Evolutionary conservation across 92 coral and sea anemone genomes (phyloP).

Genomic region (Bergia puertoricense): DNA sequence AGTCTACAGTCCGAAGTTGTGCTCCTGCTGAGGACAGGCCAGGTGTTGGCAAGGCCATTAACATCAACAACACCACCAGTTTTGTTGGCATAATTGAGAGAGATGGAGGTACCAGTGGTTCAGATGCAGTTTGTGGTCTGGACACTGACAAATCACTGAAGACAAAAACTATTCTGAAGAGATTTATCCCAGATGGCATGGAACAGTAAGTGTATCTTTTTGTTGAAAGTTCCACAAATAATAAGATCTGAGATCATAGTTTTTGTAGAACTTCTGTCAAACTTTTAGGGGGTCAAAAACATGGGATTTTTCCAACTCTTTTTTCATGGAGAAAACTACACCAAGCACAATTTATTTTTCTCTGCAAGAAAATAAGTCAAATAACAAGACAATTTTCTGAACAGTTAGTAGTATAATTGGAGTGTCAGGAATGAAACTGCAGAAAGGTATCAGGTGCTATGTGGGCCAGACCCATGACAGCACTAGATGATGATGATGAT

Average conservation of each 20-base stretch:
- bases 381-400: no score
- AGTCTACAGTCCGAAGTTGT: neutral
- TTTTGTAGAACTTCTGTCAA: no score
- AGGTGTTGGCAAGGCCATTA: neutral
- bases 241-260: neutral
- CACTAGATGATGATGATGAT: no score
- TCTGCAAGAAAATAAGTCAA: no score
- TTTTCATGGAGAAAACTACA: no score
- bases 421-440: no score
- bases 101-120: slow-evolving; percentile 1
- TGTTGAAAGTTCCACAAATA: neutral
- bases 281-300: no score
- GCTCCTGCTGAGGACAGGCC: neutral
- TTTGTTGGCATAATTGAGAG: neutral
- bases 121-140: slow-evolving; percentile 20
- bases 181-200: slow-evolving; percentile 95
- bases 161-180: slow-evolving; percentile 77
- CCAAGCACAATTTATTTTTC: no score
- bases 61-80: neutral
- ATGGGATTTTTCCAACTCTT: no score
- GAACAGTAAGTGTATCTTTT: slow-evolving; percentile 78
- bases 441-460: no score
- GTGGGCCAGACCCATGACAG: no score
- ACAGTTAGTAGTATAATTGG: no score
- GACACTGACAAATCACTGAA: slow-evolving; percentile 37